A percentile compares a stretch with the other conserved stretches of the same genome.
Evolutionary conservation across 2,888 invertebrate genomes (phyloP).

Genomic region (Phortica magna): DNA sequence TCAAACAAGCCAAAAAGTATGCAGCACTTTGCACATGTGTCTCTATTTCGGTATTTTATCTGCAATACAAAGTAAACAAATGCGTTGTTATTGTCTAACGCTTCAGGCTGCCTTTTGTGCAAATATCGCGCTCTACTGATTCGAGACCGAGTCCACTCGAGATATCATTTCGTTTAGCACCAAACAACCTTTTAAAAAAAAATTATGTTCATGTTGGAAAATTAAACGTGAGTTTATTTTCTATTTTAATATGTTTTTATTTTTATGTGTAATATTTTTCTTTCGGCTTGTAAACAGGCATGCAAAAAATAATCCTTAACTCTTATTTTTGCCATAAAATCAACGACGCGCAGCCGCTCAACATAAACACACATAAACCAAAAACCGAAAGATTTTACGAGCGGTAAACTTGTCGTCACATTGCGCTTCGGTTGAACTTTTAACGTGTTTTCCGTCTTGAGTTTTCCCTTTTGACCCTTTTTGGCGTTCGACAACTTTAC

Average conservation of each 20-base stretch:
- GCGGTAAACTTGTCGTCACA: constrained; percentile 37
- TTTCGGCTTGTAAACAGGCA: not conserved
- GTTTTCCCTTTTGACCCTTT: constrained; percentile 49
- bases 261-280: constrained; percentile 62
- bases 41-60: too few species aligned
- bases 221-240: constrained; percentile 69
- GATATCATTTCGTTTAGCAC: too few species aligned
- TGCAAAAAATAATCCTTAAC: constrained; percentile 62
- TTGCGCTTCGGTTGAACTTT: constrained; percentile 16
- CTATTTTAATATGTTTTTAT: constrained; percentile 72
- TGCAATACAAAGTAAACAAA: too few species aligned
- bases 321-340: constrained; percentile 58
- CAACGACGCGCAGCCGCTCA: not conserved
- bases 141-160: too few species aligned
- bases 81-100: too few species aligned
- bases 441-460: constrained; percentile 39
- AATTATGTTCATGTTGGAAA: too few species aligned
- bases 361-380: constrained; percentile 39
- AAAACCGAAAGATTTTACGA: constrained; percentile 53
- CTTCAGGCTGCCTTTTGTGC: too few species aligned
- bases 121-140: too few species aligned
- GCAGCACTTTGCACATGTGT: not conserved
- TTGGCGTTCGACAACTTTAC: constrained; percentile 70
- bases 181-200: too few species aligned
- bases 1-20: constrained; percentile 12